phyloP scores from a whole-genome alignment of 2,888 invertebrate genomes.

The Erannis defoliaria region DNA sequence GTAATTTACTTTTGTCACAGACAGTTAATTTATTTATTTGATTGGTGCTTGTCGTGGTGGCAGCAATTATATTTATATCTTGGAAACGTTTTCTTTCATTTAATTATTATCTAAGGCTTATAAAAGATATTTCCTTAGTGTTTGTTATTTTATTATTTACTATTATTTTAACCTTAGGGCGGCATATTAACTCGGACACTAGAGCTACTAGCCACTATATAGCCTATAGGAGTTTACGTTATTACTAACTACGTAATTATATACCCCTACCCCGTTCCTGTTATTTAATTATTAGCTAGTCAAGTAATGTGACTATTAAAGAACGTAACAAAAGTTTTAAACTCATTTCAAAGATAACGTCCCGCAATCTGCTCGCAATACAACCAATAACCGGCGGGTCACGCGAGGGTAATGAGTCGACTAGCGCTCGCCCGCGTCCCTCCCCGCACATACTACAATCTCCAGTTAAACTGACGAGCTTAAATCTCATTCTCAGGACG shows the following conservation, averaged over 20 bases:
- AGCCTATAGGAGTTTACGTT: neutral
- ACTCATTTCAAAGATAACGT: neutral
- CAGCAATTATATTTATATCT: constrained; percentile 24
- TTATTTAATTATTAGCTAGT: too few relatives aligned
- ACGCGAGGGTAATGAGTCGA: constrained; percentile 14
- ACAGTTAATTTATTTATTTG: constrained; percentile 10
- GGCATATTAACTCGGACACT: too few relatives aligned
- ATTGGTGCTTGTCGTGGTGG: constrained; percentile 16
- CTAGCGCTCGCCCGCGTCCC: constrained; percentile 9
- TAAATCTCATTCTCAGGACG: neutral
- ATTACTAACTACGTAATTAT: too few relatives aligned
- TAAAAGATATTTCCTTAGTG: too few relatives aligned
- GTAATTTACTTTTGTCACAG: constrained; percentile 21
- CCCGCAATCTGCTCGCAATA: constrained; percentile 5
- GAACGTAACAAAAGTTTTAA: neutral
- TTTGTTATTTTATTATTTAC: too few relatives aligned
- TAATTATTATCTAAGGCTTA: neutral
- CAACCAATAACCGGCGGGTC: constrained; percentile 6
- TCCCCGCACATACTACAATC: neutral
- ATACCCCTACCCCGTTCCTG: too few relatives aligned
- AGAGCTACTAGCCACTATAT: too few relatives aligned
- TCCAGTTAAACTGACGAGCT: neutral
- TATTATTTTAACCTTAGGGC: too few relatives aligned
- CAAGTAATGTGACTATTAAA: neutral
- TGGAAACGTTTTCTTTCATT: neutral